Base-by-base conservation (phyloP, 1,140 invertebrate species). In the Heliconius nattereri region DNA sequence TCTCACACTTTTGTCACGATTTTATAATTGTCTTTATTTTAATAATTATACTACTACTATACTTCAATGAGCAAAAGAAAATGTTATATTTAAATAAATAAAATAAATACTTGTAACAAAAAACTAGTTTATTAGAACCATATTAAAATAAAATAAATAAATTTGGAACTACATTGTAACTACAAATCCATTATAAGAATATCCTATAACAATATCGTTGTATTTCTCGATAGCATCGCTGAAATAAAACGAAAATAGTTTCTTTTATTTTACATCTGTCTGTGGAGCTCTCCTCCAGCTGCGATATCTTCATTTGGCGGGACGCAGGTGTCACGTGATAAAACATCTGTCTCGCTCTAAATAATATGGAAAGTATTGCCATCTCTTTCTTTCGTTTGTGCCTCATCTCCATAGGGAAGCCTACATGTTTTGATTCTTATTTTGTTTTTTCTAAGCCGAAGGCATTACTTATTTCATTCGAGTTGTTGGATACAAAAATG, bases 251-350 rank as follows among this genome's bases (percentile, higher is more conserved):
- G 49, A 72, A 78, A 74, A 74, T 73, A 35, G 73, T 45, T 74
- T 75, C 78, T 85, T 83, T 83, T 78, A 82, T 83, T 81, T 84
- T 76, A 84, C 89, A 79, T 85, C 90, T 90, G 88, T 79, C 78
- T 78, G 75, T 83, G 87, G 85, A 87, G 83, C 87, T 89, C 86
- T 86, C 84, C 88, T 92, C 90, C 92, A 94, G 91, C 91, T 93
- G 92, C 88, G 92, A 93, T 93, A 89, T 94, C 92, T 94, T 94
- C 91, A 94, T 94, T 93, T 93, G 91, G 89, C 87, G 86, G 91
- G 78, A 88, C 89, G 92, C 92, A 94, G 91, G 92, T 94, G 92
- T 91, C 92, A 92, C 90, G 91, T 91, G 90, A 78, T 82, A 76
- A 80, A 71, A 78, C 80, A 29, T 76, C 29, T 78, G 20, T 90